These are phyloP conservation scores for Copidosoma floridanum DNA, from an alignment of 1,140 invertebrate genomes.

Conservation along the genomic window DNA sequence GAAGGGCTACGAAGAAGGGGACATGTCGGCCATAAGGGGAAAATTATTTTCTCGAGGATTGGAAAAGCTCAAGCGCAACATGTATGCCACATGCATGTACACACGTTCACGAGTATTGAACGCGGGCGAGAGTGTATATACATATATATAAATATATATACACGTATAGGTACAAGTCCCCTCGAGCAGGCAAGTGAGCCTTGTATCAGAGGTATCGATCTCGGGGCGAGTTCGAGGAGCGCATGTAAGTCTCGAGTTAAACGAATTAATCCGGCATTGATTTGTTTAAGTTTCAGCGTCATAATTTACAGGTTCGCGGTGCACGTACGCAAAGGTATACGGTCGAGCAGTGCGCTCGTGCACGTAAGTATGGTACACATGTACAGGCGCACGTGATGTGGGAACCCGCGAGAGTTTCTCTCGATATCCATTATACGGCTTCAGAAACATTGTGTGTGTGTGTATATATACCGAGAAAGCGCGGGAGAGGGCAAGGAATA, in stretches of 20 bases:
- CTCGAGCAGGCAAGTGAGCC: not conserved
- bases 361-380: no score
- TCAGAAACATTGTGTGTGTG: not conserved
- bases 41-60: no score
- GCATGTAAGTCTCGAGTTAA: constrained; percentile 18
- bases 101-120: no score
- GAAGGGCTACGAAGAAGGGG: no score
- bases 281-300: constrained; percentile 24
- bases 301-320: constrained; percentile 22
- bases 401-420: constrained; percentile 16
- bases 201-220: constrained; percentile 24
- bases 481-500: constrained; percentile 15
- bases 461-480: not conserved
- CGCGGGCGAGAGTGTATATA: no score
- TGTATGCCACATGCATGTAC: no score
- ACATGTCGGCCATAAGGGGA: no score
- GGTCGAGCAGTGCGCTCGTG: no score
- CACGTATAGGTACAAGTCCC: not conserved
- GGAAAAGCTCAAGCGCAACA: no score
- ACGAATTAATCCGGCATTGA: constrained; percentile 27
- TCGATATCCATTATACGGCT: not conserved
- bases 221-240: not conserved
- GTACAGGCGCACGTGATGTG: constrained; percentile 19
- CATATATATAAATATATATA: no score
- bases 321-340: not conserved